Evolutionary conservation across 2,113 vertebrate genomes (phyloP), one percentile per base, ranked within the genome.

Genomic region (Antennarius striatus): DNA sequence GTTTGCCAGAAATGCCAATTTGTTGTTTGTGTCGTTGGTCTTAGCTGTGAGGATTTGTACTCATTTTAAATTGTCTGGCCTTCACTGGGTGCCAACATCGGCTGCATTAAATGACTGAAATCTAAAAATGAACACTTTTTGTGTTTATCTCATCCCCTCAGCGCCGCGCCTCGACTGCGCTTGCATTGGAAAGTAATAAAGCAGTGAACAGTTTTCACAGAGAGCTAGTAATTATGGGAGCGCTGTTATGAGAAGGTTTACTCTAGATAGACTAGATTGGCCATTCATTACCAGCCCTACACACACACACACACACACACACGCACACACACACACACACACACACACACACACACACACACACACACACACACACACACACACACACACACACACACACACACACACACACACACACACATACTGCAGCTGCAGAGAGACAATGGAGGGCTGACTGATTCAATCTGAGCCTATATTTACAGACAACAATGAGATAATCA

Each of bases 401-500:
- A 10, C 55, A 51, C 51, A 32, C 16, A 56, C 56, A 42, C 74
- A 51, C 56, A 17, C 50, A 10, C 68, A 51, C 59, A 48, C 62
- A 42, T 49, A 68, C 30, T 36, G 49, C 93, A 93, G 92, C 93
- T 94, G 94, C 70, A 73, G 57, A 56, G 80, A 85, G 76, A 89
- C 86, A 89, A 89, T 85, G 72, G 76, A 89, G 80, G 91, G 91
- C 88, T 94, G 93, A 95, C 94, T 96, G 96, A 98, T 97, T 98
- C 96, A 98, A 97, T 98, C 95, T 97, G 94, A 95, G 94, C 95
- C 95, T 96, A 94, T 98, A 98, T 91, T 99, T 98, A 98, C 96
- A 97, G 95, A 96, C 96, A 96, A 96, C 96, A 96, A 95, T 94
- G 93, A 96, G 95, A 98, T 97, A 96, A 98, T 96, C 95, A 90